Evolutionary conservation across 1,140 invertebrate genomes (phyloP).

Genomic region (Chlorops oryzae): DNA sequence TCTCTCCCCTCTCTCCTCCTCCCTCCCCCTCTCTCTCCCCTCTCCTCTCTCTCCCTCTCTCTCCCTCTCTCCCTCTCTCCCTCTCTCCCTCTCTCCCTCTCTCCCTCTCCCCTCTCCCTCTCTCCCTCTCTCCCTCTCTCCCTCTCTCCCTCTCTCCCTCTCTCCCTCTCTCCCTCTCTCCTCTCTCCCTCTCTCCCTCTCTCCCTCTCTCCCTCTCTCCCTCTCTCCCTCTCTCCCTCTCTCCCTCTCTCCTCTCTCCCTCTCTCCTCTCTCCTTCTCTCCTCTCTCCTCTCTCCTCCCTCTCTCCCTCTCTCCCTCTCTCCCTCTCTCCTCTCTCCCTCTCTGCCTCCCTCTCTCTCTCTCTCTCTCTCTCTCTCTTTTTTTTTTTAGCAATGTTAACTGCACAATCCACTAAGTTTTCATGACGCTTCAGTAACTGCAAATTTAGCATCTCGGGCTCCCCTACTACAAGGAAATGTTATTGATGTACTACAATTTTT

Average conservation of each 20-base stretch:
- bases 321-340: constrained; percentile 8
- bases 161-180: constrained; percentile 7
- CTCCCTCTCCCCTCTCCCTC: constrained; percentile 5
- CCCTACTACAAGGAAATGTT: constrained; percentile 16
- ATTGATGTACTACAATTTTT: constrained; percentile 2
- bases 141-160: background rate
- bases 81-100: constrained; percentile 1
- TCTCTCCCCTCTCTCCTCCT: too few relatives aligned
- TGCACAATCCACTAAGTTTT: constrained; percentile 17
- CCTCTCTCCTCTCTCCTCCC: constrained; percentile 1
- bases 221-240: constrained; percentile 17
- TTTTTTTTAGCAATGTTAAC: constrained; percentile 38
- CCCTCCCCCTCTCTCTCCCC: too few relatives aligned
- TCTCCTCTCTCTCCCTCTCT: too few relatives aligned
- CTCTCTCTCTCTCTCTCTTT: constrained; percentile 34
- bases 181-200: constrained; percentile 11
- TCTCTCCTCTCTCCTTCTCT: constrained; percentile 19
- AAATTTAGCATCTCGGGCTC: too few relatives aligned
- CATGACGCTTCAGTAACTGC: too few relatives aligned
- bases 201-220: constrained; percentile 14
- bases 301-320: background rate
- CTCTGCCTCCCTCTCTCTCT: too few relatives aligned
- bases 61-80: too few relatives aligned
- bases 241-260: constrained; percentile 15
- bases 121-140: constrained; percentile 1